Base-by-base conservation (phyloP, 2,113 vertebrate species). In the Passer montanus region DNA sequence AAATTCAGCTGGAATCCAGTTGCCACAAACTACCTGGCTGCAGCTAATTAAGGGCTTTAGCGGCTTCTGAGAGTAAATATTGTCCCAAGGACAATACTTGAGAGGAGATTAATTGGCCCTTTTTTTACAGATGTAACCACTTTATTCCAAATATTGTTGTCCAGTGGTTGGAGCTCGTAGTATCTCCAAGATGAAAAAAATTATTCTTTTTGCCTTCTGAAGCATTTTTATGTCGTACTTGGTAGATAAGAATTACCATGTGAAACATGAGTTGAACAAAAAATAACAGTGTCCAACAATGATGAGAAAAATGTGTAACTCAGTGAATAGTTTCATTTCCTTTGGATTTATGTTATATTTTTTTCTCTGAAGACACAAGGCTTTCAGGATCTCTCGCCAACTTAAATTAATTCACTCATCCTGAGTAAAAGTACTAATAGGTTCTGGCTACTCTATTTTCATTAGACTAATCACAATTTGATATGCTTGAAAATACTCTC, bases 371-470 rank as follows among this genome's bases (percentile, higher is more conserved):
- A 84, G 66, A 56, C 6, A 6, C 28, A 27, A 82, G 46, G 28
- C 70, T 93, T 64, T 90, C 74, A 39, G 74, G 87, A 46, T 79
- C 43, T 83, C 37, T 60, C 37, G 76, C 72, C 87, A 80, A 73
- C 70, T 80, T 69, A 46, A 94, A 92, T 88, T 92, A 80, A 83
- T 94, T 94, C 70, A 76, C 67, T 92, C 50, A 84, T 90, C 50
- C 30, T 77, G 50, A 67, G 50, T 87, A 90, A 74, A 26, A 82
- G 63, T 55, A 43, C 75, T 96, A 90, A 93, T 77, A 94, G 59
- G 79, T 92, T 88, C 88, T 94, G 83, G 88, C 70, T 92, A 85
- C 85, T 92, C 75, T 88, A 30, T 94, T 90, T 94, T 94, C 79
- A 92, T 97, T 95, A 92, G 81, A 83, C 85, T 90, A 93, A 90